Percentiles rank a stretch among this genome's conserved stretches.
Evolutionary conservation across 2,797 vertebrate genomes (phyloP).

Genomic region (Amniataba percoides): DNA sequence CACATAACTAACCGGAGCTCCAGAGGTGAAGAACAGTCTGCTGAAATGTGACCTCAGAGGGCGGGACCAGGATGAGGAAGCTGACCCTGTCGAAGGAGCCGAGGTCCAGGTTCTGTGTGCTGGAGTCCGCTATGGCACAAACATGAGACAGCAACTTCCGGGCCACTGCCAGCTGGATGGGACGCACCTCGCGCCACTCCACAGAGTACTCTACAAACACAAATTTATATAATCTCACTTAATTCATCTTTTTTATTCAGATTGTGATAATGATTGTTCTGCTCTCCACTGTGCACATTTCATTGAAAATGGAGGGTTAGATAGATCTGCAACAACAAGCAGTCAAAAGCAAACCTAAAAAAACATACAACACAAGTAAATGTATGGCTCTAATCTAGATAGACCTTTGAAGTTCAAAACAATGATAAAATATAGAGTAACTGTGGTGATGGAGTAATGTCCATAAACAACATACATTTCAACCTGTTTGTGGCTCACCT

Average conservation of each 20-base stretch:
- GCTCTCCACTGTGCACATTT: not conserved
- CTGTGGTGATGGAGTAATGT: not conserved
- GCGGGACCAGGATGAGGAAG: constrained; percentile 96
- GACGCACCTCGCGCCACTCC: constrained; percentile 88
- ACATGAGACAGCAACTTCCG: constrained; percentile 97
- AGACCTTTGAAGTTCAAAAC: not conserved
- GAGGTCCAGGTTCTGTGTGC: constrained; percentile 96
- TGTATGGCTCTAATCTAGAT: too few relatives aligned
- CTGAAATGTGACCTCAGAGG: constrained; percentile 96
- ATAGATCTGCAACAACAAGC: not conserved
- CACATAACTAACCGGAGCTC: constrained; percentile 89
- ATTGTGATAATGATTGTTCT: not conserved
- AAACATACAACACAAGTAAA: not conserved
- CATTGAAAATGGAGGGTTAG: not conserved
- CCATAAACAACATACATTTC: not conserved
- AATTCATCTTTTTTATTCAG: not conserved
- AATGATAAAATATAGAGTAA: not conserved
- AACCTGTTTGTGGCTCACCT: constrained; percentile 81
- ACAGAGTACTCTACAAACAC: constrained; percentile 85
- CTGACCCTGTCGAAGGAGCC: constrained; percentile 97
- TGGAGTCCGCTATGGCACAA: constrained; percentile 97
- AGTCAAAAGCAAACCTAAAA: not conserved
- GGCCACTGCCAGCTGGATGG: constrained; percentile 95
- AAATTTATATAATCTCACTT: not conserved
- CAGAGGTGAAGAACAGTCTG: constrained; percentile 94